These are phyloP conservation scores for Tragelaphus buxtoni DNA, from an alignment of 2,113 vertebrate species.

Conservation along the genomic window DNA sequence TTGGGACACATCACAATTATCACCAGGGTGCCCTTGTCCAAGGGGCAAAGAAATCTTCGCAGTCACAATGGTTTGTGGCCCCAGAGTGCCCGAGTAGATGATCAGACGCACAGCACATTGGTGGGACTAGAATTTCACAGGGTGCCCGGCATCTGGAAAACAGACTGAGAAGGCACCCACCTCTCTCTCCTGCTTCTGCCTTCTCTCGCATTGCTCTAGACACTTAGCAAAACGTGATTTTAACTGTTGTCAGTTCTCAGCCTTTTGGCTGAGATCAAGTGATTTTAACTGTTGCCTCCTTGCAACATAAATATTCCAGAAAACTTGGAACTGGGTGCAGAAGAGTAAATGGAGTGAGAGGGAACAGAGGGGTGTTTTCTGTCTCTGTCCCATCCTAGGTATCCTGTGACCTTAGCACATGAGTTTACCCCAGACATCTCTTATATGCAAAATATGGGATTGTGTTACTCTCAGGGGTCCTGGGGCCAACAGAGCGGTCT, in stretches of 20 bases:
- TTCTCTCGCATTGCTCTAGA: rapidly evolving
- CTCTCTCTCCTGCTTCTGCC: background rate
- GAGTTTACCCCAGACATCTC: too few species aligned
- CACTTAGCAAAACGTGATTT: background rate
- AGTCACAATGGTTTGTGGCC: background rate
- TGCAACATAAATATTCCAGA: background rate
- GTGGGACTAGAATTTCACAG: background rate
- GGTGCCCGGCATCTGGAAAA: background rate
- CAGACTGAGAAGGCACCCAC: background rate
- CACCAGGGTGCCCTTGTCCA: background rate
- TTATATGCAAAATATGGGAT: background rate
- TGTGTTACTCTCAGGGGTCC: too few species aligned
- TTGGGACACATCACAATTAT: background rate
- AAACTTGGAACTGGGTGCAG: background rate
- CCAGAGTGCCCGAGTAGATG: background rate
- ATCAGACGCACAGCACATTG: background rate
- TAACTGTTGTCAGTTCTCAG: background rate
- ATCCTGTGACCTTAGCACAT: background rate
- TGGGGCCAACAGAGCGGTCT: background rate
- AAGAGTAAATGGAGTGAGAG: background rate
- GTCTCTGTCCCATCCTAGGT: background rate
- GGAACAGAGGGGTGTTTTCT: background rate
- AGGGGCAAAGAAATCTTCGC: background rate
- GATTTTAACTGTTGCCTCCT: background rate
- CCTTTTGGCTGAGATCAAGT: background rate